Base-by-base conservation (phyloP, 2,113 vertebrate genomes). In the Erpornis zantholeuca region DNA sequence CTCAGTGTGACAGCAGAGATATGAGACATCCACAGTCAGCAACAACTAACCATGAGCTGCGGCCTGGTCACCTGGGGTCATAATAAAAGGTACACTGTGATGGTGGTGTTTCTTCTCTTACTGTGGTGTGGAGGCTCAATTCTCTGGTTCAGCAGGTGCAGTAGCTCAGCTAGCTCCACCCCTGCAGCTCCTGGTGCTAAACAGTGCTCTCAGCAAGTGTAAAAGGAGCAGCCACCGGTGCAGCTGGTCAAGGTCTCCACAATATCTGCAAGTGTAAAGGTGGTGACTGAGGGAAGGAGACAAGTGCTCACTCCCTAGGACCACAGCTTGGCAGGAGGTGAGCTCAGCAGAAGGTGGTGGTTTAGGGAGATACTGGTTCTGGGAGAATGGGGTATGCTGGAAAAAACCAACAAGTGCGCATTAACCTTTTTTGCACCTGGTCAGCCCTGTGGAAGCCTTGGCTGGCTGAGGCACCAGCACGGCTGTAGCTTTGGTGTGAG, bases 231-330 rank as follows among this genome's bases (percentile, higher is more conserved):
- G 81, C 13, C 13, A 13, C 12, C 49, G 47, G 45, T 6, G 13
- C 52, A 31, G 65, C 40, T 14, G 22, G 0, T 1, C 15, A 12
- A 45, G 40, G 17, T 45, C 20, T 44, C 9, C 1, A 3, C n/a
- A 3, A 0, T 2, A 3, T 4, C 79, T 57, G 49, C 6, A 66
- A 27, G 29, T 11, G 28, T 31, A 15, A 7, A 23, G 33, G 7
- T 12, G 12, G 71, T 27, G 27, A 20, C 36, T 11, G 63, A 59
- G 49, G 28, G 54, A 47, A 28, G 27, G 35, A 3, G 2, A 36
- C 0, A 2, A 44, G 38, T 2, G 0, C 44, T 28, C 7, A 0
- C 20, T 33, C 7, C 56, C 17, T 3, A 1, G 40, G 29, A 47
- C 9, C 22, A 2, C 0, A 0, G 33, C 47, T 22, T 49, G 60